These are phyloP conservation scores for Melinaea menophilus DNA, from an alignment of 2,888 invertebrate species.

Conservation along the genomic window DNA sequence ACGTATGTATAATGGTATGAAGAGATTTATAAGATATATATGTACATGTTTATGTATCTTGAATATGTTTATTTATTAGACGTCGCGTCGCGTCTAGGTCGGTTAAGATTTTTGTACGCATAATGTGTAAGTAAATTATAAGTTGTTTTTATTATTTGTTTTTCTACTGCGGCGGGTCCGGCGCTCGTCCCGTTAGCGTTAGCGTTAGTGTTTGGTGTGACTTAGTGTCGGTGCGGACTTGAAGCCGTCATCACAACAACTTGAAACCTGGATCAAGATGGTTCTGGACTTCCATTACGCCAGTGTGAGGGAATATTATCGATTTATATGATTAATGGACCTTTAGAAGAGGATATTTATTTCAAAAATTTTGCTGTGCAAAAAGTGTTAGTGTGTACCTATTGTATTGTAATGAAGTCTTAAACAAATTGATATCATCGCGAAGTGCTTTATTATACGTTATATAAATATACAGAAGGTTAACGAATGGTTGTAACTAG, in stretches of 20 bases:
- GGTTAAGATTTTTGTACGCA: constrained; percentile 73
- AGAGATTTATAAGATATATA: constrained; percentile 63
- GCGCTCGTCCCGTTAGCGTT: constrained; percentile 53
- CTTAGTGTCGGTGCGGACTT: constrained; percentile 46
- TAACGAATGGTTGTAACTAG: constrained; percentile 5
- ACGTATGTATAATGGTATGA: constrained; percentile 59
- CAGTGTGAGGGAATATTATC: too few species aligned
- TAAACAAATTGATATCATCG: neutral
- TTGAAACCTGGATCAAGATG: constrained; percentile 6
- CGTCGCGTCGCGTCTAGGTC: constrained; percentile 56
- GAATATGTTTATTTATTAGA: constrained; percentile 70
- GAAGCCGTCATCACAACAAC: constrained; percentile 53
- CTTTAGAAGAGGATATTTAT: neutral
- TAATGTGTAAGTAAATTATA: constrained; percentile 75
- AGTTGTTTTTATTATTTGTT: constrained; percentile 73
- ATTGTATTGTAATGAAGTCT: constrained; percentile 9
- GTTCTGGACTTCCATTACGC: constrained; percentile 18
- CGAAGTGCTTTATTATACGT: constrained; percentile 5
- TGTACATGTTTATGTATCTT: constrained; percentile 72
- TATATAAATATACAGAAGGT: neutral
- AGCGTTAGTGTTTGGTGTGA: constrained; percentile 56
- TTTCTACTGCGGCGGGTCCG: constrained; percentile 53
- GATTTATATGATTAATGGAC: neutral
- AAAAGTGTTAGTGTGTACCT: neutral
- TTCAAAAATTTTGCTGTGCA: constrained; percentile 1